phyloP scores from a whole-genome alignment of 2,113 vertebrate genomes.

The Apodemus sylvaticus region DNA sequence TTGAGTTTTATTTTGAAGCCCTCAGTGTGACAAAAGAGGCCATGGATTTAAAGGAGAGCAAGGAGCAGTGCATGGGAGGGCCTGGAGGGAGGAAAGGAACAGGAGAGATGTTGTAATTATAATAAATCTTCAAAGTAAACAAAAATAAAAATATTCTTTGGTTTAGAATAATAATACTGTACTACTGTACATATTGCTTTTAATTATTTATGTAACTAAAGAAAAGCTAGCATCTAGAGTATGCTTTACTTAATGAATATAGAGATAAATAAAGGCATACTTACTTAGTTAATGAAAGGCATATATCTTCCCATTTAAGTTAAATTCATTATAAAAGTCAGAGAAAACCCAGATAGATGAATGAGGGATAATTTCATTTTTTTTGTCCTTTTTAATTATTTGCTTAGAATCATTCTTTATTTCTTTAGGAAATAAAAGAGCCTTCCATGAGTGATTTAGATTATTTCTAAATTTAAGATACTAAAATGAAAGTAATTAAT shows the following conservation, averaged over 20 bases:
- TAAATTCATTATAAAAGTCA: neutral
- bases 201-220: neutral
- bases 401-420: neutral
- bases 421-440: rapidly evolving
- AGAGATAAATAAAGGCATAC: neutral
- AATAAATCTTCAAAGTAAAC: neutral
- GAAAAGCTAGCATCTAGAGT: neutral
- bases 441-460: neutral
- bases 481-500: conserved; percentile 30
- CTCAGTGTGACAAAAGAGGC: neutral
- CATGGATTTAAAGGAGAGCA: neutral
- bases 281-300: neutral
- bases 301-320: neutral
- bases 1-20: neutral
- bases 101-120: neutral
- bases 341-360: neutral
- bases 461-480: neutral
- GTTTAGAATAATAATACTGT: neutral
- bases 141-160: neutral
- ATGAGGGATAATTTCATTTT: neutral
- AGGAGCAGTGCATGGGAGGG: neutral
- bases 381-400: neutral
- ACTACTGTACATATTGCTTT: neutral
- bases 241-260: conserved; percentile 28
- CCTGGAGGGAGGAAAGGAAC: neutral